Conservation (phyloP, 2,113 vertebrate genomes). For the Donacobius atricapilla region DNA sequence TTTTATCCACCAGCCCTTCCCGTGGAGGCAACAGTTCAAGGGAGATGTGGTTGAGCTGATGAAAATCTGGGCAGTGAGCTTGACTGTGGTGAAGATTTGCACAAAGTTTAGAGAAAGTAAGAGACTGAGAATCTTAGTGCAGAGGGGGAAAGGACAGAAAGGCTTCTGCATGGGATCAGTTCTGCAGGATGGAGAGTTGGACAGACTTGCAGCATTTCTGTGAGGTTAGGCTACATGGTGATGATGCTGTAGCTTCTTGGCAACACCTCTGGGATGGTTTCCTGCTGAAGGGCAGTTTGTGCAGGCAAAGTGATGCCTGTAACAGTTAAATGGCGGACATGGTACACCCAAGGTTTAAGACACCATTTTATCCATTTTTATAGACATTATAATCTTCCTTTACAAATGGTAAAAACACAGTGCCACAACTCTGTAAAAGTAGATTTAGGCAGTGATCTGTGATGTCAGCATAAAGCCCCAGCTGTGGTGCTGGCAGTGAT, state of each 20-base stretch:
- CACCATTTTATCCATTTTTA: background rate
- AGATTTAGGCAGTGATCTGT: background rate
- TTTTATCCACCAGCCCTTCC: background rate
- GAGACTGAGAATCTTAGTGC: background rate
- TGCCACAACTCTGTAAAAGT: background rate
- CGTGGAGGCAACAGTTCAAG: background rate
- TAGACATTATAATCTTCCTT: background rate
- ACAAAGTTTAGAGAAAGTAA: background rate
- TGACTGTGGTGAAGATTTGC: background rate
- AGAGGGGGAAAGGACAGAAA: background rate
- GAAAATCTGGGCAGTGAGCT: background rate
- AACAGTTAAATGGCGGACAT: background rate
- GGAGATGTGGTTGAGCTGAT: background rate
- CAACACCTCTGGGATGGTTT: background rate
- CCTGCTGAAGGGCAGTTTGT: background rate
- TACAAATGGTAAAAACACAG: background rate
- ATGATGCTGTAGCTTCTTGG: background rate
- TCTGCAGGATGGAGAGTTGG: background rate
- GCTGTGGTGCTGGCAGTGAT: background rate
- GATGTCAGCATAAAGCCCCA: fast-evolving
- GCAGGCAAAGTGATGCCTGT: background rate
- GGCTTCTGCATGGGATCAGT: background rate
- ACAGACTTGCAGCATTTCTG: background rate
- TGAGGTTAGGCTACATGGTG: fast-evolving
- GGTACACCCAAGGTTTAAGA: background rate